Evolutionary conservation across 2,888 invertebrate genomes (phyloP).

Genomic region (Autographa pulchrina): DNA sequence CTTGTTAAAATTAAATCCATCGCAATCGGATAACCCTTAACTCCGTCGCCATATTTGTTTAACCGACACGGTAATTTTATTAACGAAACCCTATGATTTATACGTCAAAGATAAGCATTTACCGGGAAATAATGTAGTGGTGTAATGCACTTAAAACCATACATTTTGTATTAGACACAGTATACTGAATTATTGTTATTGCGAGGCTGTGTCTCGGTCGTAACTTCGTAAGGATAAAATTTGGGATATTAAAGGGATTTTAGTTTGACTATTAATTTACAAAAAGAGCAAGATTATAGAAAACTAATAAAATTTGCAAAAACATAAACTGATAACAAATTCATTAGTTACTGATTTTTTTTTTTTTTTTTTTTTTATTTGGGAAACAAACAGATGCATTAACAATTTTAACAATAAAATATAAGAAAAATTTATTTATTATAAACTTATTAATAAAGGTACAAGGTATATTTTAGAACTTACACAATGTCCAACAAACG

Average conservation of each 20-base stretch:
- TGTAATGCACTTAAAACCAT: conserved; percentile 47
- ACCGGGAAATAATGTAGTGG: conserved; percentile 40
- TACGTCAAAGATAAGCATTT: conserved; percentile 49
- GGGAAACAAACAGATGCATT: no score
- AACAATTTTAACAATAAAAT: no score
- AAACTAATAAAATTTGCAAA: no score
- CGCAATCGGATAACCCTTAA: conserved; percentile 25
- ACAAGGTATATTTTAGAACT: no score
- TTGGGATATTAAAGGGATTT: background rate
- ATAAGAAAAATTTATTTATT: no score
- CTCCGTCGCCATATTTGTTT: conserved; percentile 23
- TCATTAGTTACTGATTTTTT: no score
- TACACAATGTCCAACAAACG: no score
- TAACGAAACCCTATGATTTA: conserved; percentile 56
- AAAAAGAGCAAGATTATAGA: no score
- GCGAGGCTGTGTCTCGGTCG: conserved; percentile 6
- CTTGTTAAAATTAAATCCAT: background rate
- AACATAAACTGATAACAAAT: no score
- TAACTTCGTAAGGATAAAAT: background rate
- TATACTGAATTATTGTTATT: conserved; percentile 41
- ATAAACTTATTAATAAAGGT: no score
- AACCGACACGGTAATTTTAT: conserved; percentile 43
- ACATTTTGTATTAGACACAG: conserved; percentile 44
- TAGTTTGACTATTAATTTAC: background rate
- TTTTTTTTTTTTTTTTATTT: no score